Base-by-base conservation (phyloP, 2,888 invertebrate species). In the Rhaphigaster nebulosa region DNA sequence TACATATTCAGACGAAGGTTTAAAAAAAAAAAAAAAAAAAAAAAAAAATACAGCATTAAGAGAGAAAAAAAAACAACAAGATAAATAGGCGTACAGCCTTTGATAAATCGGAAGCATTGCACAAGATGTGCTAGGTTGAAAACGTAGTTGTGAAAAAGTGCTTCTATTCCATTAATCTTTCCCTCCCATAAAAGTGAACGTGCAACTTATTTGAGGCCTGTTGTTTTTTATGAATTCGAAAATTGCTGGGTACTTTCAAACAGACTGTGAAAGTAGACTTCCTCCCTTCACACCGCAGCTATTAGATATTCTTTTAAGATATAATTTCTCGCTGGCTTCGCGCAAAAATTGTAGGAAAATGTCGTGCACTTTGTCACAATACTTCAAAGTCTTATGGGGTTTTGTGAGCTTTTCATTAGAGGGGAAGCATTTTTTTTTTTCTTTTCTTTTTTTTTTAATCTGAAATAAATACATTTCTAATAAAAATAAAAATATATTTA, bases 271-370 rank as follows among this genome's bases (percentile, higher is more conserved):
- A 70, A 70, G 70, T 70, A 70, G 34, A 34, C 34, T 34, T 20
- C n/a, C 34, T 6, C 70, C 20, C 20, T 15, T 2, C 29, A 29
- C 70, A 84, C 45, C n/a, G 15, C 84, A 26, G 15, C 41, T 41
- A 15, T 45, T 84, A 84, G 84, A 84, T 84, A 45, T 84, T 84
- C 84, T 84, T 84, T 84, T 45, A 45, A 84, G 84, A 84, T 84
- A 84, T 84, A 84, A 84, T 84, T 84, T 84, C 45, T 84, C 29
- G 2, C 41, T 26, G 84, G n/a, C 84, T 45, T 84, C 84, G 10
- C 45, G 84, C n/a, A n/a, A 45, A 84, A 84, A 45, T 84, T 45
- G 84, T 41, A 20, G 70, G 29, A 70, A 70, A 70, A 70, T 70
- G 34, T 6, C 34, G 20, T 10, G 34, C 70, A 34, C 18, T 70